Conservation (phyloP, 2,797 vertebrate species). For the Premnoplex brunnescens region DNA sequence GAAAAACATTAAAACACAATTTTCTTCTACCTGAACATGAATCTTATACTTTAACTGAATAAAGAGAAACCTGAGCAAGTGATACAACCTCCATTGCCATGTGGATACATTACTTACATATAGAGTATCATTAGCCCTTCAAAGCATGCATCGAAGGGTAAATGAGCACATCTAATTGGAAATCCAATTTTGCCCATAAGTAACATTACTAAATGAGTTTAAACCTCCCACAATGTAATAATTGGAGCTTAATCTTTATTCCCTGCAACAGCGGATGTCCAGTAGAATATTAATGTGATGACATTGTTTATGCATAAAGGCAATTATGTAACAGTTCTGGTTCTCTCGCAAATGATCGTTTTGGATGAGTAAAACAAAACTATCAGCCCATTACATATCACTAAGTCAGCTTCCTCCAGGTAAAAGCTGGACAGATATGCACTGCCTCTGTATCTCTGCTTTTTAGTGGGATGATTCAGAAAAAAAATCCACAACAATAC, state of each 20-base stretch:
- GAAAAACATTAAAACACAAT: neutral
- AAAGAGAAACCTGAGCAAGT: neutral
- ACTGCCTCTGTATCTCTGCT: neutral
- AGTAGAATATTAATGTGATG: constrained; percentile 40
- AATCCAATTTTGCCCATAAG: constrained; percentile 61
- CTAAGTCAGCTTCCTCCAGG: neutral
- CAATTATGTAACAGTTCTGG: constrained; percentile 30
- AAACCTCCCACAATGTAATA: neutral
- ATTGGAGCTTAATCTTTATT: constrained; percentile 45
- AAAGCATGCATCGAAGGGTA: constrained; percentile 33
- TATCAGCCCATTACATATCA: neutral
- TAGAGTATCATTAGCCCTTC: constrained; percentile 32
- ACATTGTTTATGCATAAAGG: constrained; percentile 44
- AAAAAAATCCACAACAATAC: neutral
- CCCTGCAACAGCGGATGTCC: neutral
- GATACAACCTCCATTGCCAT: neutral
- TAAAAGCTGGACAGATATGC: neutral
- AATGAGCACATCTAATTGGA: constrained; percentile 53
- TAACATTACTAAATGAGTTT: constrained; percentile 53
- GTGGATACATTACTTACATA: neutral
- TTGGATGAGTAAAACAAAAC: neutral
- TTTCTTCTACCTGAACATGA: neutral
- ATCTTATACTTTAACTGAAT: neutral
- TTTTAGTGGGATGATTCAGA: neutral
- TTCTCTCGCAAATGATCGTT: neutral